A percentile compares a stretch with the other conserved stretches of the same genome.
phyloP scores from a whole-genome alignment of 2,888 invertebrate species.

The Keiferia lycopersicella region DNA sequence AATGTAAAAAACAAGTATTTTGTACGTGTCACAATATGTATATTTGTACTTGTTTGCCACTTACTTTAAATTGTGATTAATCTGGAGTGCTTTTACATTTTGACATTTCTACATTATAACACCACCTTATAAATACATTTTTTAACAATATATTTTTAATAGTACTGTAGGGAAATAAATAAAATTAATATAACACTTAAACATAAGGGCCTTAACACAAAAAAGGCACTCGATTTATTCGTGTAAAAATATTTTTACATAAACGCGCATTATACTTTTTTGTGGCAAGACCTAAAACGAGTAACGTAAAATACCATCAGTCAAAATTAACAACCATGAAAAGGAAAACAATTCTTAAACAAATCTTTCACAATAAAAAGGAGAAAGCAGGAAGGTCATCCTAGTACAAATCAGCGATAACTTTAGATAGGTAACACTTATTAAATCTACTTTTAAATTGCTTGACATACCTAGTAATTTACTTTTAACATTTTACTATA shows the following conservation, averaged over 20 bases:
- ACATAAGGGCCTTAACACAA: too few species aligned
- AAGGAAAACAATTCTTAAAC: slow-evolving; percentile 29
- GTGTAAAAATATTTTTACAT: too few species aligned
- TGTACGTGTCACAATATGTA: background rate
- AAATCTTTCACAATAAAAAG: background rate
- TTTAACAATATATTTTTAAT: background rate
- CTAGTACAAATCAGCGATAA: too few species aligned
- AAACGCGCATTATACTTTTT: too few species aligned
- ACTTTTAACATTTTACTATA: background rate
- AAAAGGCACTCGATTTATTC: too few species aligned
- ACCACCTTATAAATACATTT: background rate
- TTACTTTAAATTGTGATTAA: background rate
- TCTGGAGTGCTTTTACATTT: background rate
- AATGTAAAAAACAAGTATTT: background rate
- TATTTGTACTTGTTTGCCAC: background rate
- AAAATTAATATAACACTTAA: background rate
- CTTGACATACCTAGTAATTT: too few species aligned
- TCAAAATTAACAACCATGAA: slow-evolving; percentile 24
- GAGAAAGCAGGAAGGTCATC: too few species aligned
- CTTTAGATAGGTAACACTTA: too few species aligned
- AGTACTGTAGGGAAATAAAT: background rate
- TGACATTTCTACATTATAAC: background rate
- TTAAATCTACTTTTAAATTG: background rate
- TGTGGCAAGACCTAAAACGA: too few species aligned
- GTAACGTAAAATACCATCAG: background rate